Evolutionary conservation across 53 echinoderm and acorn worm species (phyloP).

Genomic region (Paracentrotus lividus): DNA sequence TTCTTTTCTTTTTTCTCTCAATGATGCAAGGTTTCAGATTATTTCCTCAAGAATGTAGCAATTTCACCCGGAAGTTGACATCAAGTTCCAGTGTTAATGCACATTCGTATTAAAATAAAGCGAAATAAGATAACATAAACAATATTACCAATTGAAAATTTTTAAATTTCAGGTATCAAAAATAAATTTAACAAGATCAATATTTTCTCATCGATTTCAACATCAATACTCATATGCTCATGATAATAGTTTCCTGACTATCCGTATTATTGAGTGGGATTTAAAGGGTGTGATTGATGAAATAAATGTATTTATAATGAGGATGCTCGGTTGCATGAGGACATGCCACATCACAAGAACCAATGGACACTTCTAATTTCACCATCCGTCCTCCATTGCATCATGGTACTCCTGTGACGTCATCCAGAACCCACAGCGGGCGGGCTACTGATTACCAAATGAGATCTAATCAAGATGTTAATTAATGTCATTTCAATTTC

Average conservation of each 20-base stretch:
- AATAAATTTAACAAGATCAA: too few relatives aligned
- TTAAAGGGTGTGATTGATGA: not conserved
- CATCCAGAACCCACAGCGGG: not conserved
- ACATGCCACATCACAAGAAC: not conserved
- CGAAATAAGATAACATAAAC: too few relatives aligned
- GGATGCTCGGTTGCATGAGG: not conserved
- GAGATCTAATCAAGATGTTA: not conserved
- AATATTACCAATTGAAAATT: too few relatives aligned
- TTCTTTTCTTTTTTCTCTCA: too few relatives aligned
- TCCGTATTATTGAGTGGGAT: not conserved
- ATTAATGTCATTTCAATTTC: conserved; percentile 22
- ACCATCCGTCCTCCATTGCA: not conserved
- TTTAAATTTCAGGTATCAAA: too few relatives aligned
- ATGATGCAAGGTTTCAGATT: too few relatives aligned
- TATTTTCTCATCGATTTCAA: not conserved
- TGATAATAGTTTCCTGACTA: not conserved
- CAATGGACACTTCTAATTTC: not conserved
- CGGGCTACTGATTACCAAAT: not conserved
- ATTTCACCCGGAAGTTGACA: too few relatives aligned
- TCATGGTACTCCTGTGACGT: not conserved
- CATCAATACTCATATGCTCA: not conserved
- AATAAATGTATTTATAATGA: not conserved
- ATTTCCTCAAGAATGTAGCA: too few relatives aligned
- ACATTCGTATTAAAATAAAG: too few relatives aligned
- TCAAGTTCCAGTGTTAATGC: too few relatives aligned